A percentile compares a stretch with the other conserved stretches of the same genome.
phyloP scores from a whole-genome alignment of 2,797 vertebrate genomes.

The Otolemur crassicaudatus region DNA sequence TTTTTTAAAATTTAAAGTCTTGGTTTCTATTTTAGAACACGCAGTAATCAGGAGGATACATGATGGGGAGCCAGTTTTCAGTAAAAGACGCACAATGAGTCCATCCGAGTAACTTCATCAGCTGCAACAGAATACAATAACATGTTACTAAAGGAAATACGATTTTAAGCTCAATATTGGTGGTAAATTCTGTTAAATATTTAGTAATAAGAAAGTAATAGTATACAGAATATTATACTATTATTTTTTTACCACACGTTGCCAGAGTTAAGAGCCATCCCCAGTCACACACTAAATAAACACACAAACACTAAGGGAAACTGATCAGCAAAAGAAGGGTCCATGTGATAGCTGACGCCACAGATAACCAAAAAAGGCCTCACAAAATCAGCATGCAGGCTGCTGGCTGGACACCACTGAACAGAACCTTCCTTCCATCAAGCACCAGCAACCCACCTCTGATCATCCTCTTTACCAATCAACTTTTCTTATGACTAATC shows the following conservation, averaged over 20 bases:
- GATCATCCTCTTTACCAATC: not conserved
- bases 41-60: conserved; percentile 97
- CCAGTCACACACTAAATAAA: too few relatives aligned
- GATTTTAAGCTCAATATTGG: not conserved
- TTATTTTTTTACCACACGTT: too few relatives aligned
- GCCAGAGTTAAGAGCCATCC: too few relatives aligned
- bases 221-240: not conserved
- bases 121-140: conserved; percentile 85
- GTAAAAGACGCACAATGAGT: conserved; percentile 95
- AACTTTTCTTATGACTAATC: not conserved
- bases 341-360: too few relatives aligned
- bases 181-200: conserved; percentile 1
- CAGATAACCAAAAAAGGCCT: too few relatives aligned
- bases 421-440: not conserved
- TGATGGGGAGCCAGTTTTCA: conserved; percentile 97
- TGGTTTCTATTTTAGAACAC: conserved; percentile 91
- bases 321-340: too few relatives aligned
- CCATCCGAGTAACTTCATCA: conserved; percentile 97
- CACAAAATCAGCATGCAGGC: too few relatives aligned
- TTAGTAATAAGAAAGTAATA: not conserved
- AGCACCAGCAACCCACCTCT: not conserved
- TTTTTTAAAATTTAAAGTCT: conserved; percentile 74
- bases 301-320: too few relatives aligned
- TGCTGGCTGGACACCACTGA: too few relatives aligned
- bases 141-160: not conserved